A percentile compares a stretch with the other conserved stretches of the same genome.
These are phyloP conservation scores for Patiria pectinifera DNA, from an alignment of 53 echinoderm and acorn worm genomes.

Conservation along the genomic window DNA sequence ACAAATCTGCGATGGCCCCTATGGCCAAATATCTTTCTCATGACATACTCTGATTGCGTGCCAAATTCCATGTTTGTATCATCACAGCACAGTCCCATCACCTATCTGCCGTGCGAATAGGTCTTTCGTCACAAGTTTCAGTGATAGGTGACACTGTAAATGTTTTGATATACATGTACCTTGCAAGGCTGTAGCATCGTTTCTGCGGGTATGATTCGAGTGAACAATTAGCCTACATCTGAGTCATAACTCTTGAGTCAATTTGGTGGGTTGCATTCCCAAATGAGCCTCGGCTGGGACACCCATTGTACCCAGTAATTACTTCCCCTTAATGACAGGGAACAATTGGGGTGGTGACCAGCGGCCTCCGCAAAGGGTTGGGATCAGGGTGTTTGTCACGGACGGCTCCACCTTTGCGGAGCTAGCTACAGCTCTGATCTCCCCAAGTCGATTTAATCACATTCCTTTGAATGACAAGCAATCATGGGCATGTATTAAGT, in stretches of 20 bases:
- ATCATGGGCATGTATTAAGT: neutral
- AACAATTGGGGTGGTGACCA: neutral
- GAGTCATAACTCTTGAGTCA: neutral
- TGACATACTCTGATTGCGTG: too few relatives aligned
- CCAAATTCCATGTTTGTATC: too few relatives aligned
- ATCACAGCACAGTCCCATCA: too few relatives aligned
- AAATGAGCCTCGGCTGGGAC: neutral
- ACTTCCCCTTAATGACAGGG: constrained; percentile 13
- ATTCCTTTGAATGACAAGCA: constrained; percentile 20
- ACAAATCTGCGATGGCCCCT: too few relatives aligned
- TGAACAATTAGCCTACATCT: neutral
- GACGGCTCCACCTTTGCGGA: constrained; percentile 8
- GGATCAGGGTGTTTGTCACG: constrained; percentile 35
- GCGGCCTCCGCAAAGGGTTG: constrained; percentile 47
- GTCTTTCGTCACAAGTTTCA: too few relatives aligned
- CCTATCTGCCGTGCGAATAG: too few relatives aligned
- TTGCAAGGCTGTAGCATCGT: too few relatives aligned
- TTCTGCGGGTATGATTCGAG: too few relatives aligned
- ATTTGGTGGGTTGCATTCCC: neutral
- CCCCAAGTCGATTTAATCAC: neutral
- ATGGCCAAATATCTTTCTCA: too few relatives aligned
- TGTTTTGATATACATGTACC: too few relatives aligned
- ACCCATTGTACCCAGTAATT: constrained; percentile 36
- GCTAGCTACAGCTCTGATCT: neutral
- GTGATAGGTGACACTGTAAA: too few relatives aligned